Percentiles rank a stretch among this genome's conserved stretches.
These are phyloP conservation scores for Porites rus DNA, from an alignment of 92 coral and sea anemone genomes.

Conservation along the genomic window DNA sequence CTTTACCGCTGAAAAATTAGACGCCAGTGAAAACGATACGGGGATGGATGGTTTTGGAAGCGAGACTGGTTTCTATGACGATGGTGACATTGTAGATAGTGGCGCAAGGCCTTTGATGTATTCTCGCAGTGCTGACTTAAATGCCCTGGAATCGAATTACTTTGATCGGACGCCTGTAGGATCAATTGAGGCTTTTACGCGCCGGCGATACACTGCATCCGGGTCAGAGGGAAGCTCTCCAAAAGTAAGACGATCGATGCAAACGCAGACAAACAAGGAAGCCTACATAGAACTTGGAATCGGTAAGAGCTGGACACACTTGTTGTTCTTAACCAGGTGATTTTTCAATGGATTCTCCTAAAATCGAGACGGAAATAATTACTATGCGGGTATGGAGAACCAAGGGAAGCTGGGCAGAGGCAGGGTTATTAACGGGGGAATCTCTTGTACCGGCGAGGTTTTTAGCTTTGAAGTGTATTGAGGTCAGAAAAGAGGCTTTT, in stretches of 20 bases:
- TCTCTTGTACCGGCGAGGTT: no score
- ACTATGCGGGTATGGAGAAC: no score
- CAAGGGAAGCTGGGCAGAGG: no score
- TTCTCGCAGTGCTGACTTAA: conserved; percentile 75
- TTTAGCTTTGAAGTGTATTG: no score
- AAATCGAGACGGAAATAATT: no score
- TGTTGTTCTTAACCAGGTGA: neutral
- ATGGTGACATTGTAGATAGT: conserved; percentile 77
- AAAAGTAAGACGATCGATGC: conserved; percentile 58
- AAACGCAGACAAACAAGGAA: conserved; percentile 20
- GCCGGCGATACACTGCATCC: conserved; percentile 84
- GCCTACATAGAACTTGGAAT: conserved; percentile 27
- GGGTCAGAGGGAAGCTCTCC: conserved; percentile 90
- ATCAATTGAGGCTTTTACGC: conserved; percentile 91
- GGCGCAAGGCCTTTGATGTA: conserved; percentile 88
- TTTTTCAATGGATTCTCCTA: no score
- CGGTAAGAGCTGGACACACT: neutral
- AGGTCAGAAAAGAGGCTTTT: no score
- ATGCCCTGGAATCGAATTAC: conserved; percentile 78
- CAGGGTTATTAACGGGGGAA: no score
- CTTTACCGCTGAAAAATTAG: conserved; percentile 92
- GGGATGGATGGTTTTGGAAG: conserved; percentile 79
- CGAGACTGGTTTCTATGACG: conserved; percentile 89
- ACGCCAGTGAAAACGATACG: conserved; percentile 92
- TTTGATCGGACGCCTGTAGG: conserved; percentile 86